Conservation (phyloP, 2,113 vertebrate genomes). For the Irena cyanogastra region DNA sequence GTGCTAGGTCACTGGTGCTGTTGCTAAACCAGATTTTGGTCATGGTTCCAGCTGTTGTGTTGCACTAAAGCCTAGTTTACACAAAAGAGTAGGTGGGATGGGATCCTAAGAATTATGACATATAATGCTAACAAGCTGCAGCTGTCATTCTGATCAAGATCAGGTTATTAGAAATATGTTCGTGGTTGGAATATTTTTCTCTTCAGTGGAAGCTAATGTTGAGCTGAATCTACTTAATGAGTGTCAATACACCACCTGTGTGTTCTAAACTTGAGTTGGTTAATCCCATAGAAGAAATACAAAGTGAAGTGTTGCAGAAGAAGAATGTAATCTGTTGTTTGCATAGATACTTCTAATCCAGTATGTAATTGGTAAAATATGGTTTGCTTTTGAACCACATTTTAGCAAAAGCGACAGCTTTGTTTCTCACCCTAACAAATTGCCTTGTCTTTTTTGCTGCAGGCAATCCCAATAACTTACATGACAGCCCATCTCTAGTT, state of each 20-base stretch:
- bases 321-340: background rate
- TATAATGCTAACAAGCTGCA: background rate
- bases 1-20: background rate
- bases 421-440: background rate
- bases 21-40: background rate
- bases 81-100: background rate
- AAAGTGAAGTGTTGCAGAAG: background rate
- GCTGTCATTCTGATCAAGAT: background rate
- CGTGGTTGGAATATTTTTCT: background rate
- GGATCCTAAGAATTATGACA: background rate
- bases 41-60: background rate
- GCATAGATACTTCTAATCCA: background rate
- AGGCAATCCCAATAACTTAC: constrained; percentile 81
- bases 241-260: background rate
- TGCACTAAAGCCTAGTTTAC: background rate
- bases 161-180: background rate
- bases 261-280: background rate
- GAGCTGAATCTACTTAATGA: background rate
- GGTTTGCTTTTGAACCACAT: background rate
- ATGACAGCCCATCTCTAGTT: constrained; percentile 89
- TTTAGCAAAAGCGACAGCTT: background rate
- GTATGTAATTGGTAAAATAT: background rate
- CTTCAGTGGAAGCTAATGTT: background rate
- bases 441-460: constrained; percentile 33
- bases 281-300: background rate